A percentile compares a stretch with the other conserved stretches of the same genome.
phyloP scores from a whole-genome alignment of 1,140 invertebrate genomes.

The Thalassaphorura encarpata region DNA sequence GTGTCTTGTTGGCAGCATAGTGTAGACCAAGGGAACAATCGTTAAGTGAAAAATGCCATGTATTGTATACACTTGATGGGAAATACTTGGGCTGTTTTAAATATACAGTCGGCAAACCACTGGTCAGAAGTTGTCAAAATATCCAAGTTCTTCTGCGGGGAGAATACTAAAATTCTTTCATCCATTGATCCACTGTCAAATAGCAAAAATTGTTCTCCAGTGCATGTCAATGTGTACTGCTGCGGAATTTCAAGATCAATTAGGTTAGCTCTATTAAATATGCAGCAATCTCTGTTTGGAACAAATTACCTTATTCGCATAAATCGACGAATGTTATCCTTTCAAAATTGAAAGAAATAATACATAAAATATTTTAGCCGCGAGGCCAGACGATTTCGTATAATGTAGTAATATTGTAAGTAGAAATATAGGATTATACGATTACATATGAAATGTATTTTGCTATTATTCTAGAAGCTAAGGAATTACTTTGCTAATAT shows the following conservation, averaged over 20 bases:
- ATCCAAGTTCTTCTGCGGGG: neutral
- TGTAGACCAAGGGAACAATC: slow-evolving; percentile 2
- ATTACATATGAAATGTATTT: too few species aligned
- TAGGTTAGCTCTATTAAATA: too few species aligned
- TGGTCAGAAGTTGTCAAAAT: neutral
- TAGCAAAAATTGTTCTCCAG: neutral
- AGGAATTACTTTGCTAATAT: too few species aligned
- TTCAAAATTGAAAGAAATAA: too few species aligned
- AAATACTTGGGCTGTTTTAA: slow-evolving; percentile 3
- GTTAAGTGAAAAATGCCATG: neutral
- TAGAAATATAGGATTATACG: too few species aligned
- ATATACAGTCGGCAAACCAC: slow-evolving; percentile 12
- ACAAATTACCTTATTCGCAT: too few species aligned
- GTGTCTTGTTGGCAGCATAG: neutral
- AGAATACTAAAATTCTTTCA: slow-evolving; percentile 2
- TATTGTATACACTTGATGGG: slow-evolving; percentile 8
- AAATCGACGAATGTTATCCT: too few species aligned
- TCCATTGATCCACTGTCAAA: neutral
- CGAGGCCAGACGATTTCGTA: too few species aligned
- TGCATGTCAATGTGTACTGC: neutral
- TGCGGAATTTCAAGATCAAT: neutral
- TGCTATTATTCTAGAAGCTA: too few species aligned
- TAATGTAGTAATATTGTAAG: too few species aligned
- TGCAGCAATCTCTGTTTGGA: too few species aligned
- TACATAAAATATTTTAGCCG: too few species aligned